Percentiles rank a stretch among this genome's conserved stretches.
Evolutionary conservation across 2,888 invertebrate genomes (phyloP).

Genomic region (Lymantria dispar): DNA sequence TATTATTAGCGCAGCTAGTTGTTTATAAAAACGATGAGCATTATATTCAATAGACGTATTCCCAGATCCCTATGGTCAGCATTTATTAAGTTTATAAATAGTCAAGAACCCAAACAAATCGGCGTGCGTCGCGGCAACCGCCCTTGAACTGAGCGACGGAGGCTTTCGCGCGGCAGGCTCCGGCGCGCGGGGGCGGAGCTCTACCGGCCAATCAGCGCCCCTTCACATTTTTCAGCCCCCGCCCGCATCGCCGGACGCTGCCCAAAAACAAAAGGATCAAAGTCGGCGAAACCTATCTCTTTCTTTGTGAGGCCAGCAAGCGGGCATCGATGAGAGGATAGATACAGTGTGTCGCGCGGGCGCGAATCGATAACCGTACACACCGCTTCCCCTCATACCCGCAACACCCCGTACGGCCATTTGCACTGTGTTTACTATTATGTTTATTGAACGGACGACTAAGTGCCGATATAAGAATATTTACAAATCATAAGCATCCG

Average conservation of each 20-base stretch:
- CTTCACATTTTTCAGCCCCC: slow-evolving; percentile 80
- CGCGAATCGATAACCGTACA: slow-evolving; percentile 72
- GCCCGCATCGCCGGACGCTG: slow-evolving; percentile 81
- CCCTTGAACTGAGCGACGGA: slow-evolving; percentile 74
- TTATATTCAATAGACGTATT: no score
- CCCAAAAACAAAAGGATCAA: slow-evolving; percentile 83
- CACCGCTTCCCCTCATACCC: slow-evolving; percentile 43
- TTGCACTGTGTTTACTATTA: slow-evolving; percentile 82
- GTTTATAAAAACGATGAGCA: no score
- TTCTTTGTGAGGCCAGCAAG: slow-evolving; percentile 79
- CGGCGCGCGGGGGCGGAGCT: slow-evolving; percentile 69
- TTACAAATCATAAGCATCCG: slow-evolving; percentile 62
- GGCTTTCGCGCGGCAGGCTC: slow-evolving; percentile 51
- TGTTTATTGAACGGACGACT: slow-evolving; percentile 80
- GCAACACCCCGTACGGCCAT: slow-evolving; percentile 72
- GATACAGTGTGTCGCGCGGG: slow-evolving; percentile 81
- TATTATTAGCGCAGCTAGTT: no score
- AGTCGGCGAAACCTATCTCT: slow-evolving; percentile 83
- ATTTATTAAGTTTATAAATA: slow-evolving; percentile 43
- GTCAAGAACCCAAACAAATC: slow-evolving; percentile 65
- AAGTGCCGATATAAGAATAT: slow-evolving; percentile 75
- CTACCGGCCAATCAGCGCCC: slow-evolving; percentile 77
- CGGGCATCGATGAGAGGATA: slow-evolving; percentile 81
- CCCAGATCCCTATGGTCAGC: slow-evolving; percentile 8
- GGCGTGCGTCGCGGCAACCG: slow-evolving; percentile 66